Evolutionary conservation across 2,797 vertebrate genomes (phyloP).

Genomic region (Phyllotis vaccarum): DNA sequence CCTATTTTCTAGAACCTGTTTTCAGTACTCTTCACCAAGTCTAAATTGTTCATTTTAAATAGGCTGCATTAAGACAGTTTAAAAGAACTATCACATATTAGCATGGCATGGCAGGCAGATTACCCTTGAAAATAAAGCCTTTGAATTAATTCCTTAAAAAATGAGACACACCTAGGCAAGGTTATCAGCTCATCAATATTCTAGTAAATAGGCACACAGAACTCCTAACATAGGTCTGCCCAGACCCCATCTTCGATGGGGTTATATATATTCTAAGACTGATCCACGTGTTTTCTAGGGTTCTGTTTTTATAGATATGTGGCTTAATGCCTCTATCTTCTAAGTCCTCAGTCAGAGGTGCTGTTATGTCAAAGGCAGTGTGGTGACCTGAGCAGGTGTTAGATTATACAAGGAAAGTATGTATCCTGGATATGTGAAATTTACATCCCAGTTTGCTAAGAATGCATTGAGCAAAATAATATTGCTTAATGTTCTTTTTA

Average conservation of each 20-base stretch:
- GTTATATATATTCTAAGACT: conserved; percentile 19
- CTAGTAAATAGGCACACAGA: background rate
- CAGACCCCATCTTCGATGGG: background rate
- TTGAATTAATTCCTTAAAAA: conserved; percentile 56
- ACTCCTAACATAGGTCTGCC: background rate
- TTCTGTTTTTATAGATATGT: conserved; percentile 23
- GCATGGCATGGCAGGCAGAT: background rate
- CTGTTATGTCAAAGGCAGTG: conserved; percentile 43
- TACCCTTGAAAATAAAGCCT: background rate
- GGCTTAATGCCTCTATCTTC: conserved; percentile 7
- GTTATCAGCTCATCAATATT: conserved; percentile 7
- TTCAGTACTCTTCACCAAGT: background rate
- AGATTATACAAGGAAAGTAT: conserved; percentile 56
- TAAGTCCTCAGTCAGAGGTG: background rate
- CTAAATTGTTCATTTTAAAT: conserved; percentile 45
- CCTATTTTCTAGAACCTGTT: background rate
- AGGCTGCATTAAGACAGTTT: background rate
- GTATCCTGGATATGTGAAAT: conserved; percentile 31
- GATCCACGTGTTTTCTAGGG: background rate
- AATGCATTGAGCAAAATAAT: conserved; percentile 20
- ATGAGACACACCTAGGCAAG: background rate
- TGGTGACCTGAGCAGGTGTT: conserved; percentile 38
- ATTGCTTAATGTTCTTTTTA: background rate
- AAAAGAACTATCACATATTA: conserved; percentile 49
- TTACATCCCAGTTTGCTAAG: conserved; percentile 14